These are phyloP conservation scores for Drosophila monieri DNA, from an alignment of 2,888 invertebrate genomes.

Conservation along the genomic window DNA sequence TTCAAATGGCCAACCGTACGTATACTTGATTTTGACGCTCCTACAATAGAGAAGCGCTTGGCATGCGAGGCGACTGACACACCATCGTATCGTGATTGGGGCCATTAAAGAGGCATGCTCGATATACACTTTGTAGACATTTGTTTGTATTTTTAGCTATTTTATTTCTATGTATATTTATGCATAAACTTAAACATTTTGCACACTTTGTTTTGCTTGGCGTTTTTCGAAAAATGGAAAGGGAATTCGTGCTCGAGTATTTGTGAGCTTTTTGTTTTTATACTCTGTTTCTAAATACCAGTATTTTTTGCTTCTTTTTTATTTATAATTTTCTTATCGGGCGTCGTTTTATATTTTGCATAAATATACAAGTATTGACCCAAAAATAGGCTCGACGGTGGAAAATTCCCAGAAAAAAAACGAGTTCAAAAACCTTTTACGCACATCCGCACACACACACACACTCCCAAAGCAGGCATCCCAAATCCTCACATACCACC, in stretches of 20 bases:
- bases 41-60: conserved; percentile 7
- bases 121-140: conserved; percentile 11
- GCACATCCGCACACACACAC: conserved; percentile 22
- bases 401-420: conserved; percentile 59
- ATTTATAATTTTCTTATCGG: conserved; percentile 38
- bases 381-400: conserved; percentile 58
- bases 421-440: conserved; percentile 44
- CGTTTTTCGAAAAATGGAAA: conserved; percentile 23
- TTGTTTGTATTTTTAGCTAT: conserved; percentile 30
- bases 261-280: conserved; percentile 51
- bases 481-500: conserved; percentile 6
- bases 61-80: conserved; percentile 24
- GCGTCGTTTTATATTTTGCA: conserved; percentile 24
- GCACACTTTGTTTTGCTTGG: conserved; percentile 69
- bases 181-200: conserved; percentile 48
- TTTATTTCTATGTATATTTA: conserved; percentile 42
- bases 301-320: conserved; percentile 14
- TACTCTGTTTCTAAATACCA: conserved; percentile 70
- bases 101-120: conserved; percentile 42
- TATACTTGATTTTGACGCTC: conserved; percentile 18
- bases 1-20: conserved; percentile 12
- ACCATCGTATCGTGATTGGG: conserved; percentile 32
- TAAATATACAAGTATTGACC: conserved; percentile 63
- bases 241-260: conserved; percentile 7
- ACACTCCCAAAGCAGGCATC: conserved; percentile 1